These are phyloP conservation scores for Marasmarcha lunaedactyla DNA, from an alignment of 2,888 invertebrate genomes.

Conservation along the genomic window DNA sequence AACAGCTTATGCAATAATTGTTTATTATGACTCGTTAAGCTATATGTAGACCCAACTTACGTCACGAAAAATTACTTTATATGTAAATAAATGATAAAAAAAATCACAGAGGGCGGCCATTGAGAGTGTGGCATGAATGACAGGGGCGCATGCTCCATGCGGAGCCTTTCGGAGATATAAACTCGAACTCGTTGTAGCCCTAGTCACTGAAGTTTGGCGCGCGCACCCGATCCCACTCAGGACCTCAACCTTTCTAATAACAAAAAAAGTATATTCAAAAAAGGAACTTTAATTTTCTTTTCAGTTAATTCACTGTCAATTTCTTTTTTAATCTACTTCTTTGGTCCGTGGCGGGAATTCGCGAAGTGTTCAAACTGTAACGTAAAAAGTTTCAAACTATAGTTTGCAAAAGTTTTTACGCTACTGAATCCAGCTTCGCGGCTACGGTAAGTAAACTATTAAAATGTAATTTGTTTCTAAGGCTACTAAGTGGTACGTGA, in stretches of 20 bases:
- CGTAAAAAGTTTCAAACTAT: too few species aligned
- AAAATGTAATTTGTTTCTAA: not conserved
- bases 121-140: constrained; percentile 58
- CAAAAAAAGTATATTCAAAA: not conserved
- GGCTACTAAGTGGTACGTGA: not conserved
- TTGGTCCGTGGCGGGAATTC: too few species aligned
- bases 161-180: constrained; percentile 48
- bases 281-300: not conserved
- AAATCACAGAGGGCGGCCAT: constrained; percentile 51
- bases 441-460: not conserved
- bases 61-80: too few species aligned
- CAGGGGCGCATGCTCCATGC: constrained; percentile 43
- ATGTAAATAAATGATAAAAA: not conserved
- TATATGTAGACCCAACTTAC: too few species aligned
- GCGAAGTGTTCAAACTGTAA: too few species aligned
- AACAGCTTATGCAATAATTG: too few species aligned
- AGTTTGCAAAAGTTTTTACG: not conserved
- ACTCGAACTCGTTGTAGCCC: constrained; percentile 38
- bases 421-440: not conserved
- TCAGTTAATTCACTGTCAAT: too few species aligned
- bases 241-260: constrained; percentile 12
- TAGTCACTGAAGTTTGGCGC: constrained; percentile 62
- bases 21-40: too few species aligned
- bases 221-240: constrained; percentile 49
- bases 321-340: too few species aligned